phyloP scores from a whole-genome alignment of 2,113 vertebrate species.

The Lethenteron reissneri region DNA sequence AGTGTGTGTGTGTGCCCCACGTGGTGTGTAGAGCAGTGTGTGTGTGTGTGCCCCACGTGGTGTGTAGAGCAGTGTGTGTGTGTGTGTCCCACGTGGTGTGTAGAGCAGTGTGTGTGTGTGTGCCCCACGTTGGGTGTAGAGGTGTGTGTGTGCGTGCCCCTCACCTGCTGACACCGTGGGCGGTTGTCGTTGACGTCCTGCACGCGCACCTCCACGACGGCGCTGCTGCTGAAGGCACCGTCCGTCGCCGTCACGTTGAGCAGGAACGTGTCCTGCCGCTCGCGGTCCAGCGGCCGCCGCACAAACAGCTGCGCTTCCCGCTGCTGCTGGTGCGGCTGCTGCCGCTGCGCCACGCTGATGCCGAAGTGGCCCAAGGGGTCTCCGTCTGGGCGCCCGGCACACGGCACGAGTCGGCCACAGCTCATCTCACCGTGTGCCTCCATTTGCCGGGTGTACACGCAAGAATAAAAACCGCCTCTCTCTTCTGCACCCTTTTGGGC shows the following conservation, averaged over 20 bases:
- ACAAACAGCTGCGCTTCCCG: slow-evolving; percentile 93
- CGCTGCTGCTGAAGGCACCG: slow-evolving; percentile 64
- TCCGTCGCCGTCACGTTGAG: slow-evolving; percentile 82
- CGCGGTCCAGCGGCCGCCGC: slow-evolving; percentile 60
- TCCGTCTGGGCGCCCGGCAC: background rate
- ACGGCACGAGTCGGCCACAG: no score
- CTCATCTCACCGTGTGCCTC: no score
- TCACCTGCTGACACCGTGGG: slow-evolving; percentile 66
- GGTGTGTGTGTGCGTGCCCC: slow-evolving; percentile 5
- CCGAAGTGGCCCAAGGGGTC: slow-evolving; percentile 81
- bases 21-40: no score
- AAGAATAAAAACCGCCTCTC: no score
- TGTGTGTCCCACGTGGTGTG: no score
- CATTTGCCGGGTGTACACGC: no score
- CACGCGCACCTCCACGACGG: slow-evolving; percentile 55
- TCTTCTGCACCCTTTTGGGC: no score
- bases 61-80: no score
- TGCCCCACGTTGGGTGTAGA: no score
- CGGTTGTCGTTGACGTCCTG: slow-evolving; percentile 74
- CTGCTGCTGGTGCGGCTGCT: slow-evolving; percentile 20
- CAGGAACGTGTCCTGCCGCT: slow-evolving; percentile 51
- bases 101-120: no score
- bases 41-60: no score
- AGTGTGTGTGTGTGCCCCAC: no score
- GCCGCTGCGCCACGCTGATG: slow-evolving; percentile 55